phyloP scores from a whole-genome alignment of 2,113 vertebrate genomes.

The Seriola rivoliana region DNA sequence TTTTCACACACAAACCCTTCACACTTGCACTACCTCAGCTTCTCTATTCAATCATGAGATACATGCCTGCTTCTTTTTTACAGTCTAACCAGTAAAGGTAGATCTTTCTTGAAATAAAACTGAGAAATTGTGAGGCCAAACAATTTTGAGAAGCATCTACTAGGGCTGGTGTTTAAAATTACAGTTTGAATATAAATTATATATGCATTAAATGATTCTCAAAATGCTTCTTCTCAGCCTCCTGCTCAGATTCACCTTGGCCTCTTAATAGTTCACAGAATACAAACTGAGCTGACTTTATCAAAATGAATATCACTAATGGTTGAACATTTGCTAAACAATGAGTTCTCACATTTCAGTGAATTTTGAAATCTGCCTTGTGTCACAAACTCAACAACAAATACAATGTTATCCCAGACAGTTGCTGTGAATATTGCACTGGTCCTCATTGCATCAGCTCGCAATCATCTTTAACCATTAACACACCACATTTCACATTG shows the following conservation, averaged over 20 bases:
- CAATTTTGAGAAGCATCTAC: neutral
- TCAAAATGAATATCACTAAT: no score
- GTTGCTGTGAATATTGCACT: neutral
- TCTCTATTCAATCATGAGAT: neutral
- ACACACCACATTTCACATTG: neutral
- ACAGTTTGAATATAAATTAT: neutral
- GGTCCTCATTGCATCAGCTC: slow-evolving; percentile 19
- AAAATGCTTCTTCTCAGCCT: no score
- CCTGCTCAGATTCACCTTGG: no score
- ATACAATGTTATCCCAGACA: neutral
- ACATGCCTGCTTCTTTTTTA: slow-evolving; percentile 14
- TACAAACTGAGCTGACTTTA: no score
- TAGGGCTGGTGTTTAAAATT: neutral
- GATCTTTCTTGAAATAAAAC: no score
- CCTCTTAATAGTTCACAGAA: no score
- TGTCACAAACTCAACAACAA: neutral
- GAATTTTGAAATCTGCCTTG: no score
- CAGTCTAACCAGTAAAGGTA: no score
- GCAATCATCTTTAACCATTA: neutral
- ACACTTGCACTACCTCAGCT: neutral
- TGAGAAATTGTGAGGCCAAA: no score
- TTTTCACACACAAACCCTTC: neutral
- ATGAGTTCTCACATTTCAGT: no score
- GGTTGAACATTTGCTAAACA: no score
- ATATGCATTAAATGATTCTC: neutral